Conservation (phyloP, 2,797 vertebrate species). For the Pseudomugil gertrudae region DNA sequence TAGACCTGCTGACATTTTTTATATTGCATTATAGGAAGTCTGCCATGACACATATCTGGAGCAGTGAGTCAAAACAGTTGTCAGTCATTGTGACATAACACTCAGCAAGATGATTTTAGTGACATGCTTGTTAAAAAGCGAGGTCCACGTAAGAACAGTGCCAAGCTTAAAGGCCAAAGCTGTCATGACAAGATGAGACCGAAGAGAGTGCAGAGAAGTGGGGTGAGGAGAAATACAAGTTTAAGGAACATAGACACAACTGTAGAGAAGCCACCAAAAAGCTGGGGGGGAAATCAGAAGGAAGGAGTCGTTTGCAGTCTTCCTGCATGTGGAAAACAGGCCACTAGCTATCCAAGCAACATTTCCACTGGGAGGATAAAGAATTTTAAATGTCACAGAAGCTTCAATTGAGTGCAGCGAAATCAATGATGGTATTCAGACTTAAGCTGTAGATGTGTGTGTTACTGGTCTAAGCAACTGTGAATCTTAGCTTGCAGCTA, state of each 20-base stretch:
- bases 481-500: no score
- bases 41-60: slow-evolving; percentile 28
- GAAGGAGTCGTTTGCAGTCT: background rate
- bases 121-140: slow-evolving; percentile 60
- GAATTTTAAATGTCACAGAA: background rate
- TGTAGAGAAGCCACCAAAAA: slow-evolving; percentile 7
- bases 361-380: background rate
- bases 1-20: slow-evolving; percentile 66
- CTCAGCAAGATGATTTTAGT: slow-evolving; percentile 56
- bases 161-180: slow-evolving; percentile 74
- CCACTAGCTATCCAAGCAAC: background rate
- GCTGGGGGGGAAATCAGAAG: background rate
- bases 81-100: slow-evolving; percentile 56
- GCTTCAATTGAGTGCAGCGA: background rate
- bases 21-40: slow-evolving; percentile 64
- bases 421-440: background rate
- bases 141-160: slow-evolving; percentile 54
- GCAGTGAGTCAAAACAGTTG: slow-evolving; percentile 66
- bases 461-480: no score
- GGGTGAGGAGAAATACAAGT: slow-evolving; percentile 13
- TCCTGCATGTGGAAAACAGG: background rate
- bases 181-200: slow-evolving; percentile 56
- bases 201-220: background rate
- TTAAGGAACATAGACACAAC: slow-evolving; percentile 18
- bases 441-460: no score